Base-by-base conservation (phyloP, 2,113 vertebrate genomes). In the Cyphomyrus plagiostoma region DNA sequence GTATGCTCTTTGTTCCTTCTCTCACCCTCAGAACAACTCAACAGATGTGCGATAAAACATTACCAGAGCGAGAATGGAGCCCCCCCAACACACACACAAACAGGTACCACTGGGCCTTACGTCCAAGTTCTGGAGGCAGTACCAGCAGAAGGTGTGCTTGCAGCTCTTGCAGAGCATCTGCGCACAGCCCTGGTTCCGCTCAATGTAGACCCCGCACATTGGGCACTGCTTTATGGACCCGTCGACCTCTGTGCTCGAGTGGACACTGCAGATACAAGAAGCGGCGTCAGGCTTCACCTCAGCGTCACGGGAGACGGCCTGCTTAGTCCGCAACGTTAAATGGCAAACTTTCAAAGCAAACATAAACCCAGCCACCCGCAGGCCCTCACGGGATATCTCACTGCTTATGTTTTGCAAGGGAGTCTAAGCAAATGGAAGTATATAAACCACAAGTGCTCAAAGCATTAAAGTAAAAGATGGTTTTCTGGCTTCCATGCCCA, bases 121-220 rank as follows among this genome's bases (percentile, higher is more conserved):
- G 11, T 99, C 98, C 94, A 99, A 92, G 89, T 97, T 98, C 94
- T 99, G 98, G 86, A 99, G 96, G 86, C 98, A 99, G 94, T 99
- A 98, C 98, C 98, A 99, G 95, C 98, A 99, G 93, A 99, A 99
- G 0, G 98, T 99, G 94, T 99, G 98, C 89, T 98, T 99, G 96
- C 98, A 99, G 94, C 97, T 99, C 93, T 98, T 99, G 88, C 98
- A 99, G 95, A 99, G 96, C 98, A 99, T 99, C 95, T 99, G 98
- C 39, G 98, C 98, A 9, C 98, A 99, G 92, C 98, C 98, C 92
- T 99, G 98, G 0, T 99, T 98, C 92, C 98, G 96, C 91, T 99
- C 98, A 1, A 99, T 99, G 89, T 98, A 97, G 91, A 99, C 95
- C 3, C 95, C 96, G 91, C 98, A 99, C 56, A 97, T 95, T 0